Percentiles rank a stretch among this genome's conserved stretches.
These are phyloP conservation scores for Aplodontia rufa DNA, from an alignment of 2,113 vertebrate genomes.

Conservation along the genomic window DNA sequence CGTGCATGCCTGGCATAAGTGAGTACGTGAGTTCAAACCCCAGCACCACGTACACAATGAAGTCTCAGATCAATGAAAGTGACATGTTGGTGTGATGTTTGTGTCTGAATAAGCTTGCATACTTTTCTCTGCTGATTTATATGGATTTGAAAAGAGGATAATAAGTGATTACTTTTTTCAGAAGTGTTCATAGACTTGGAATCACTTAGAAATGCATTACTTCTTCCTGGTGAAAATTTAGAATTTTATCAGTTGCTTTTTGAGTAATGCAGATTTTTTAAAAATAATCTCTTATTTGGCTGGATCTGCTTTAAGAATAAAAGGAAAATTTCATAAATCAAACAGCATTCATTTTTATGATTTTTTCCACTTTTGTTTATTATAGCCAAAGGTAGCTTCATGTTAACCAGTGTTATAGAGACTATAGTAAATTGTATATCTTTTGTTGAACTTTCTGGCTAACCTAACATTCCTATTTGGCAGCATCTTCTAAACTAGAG, in stretches of 20 bases:
- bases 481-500: not conserved
- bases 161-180: not conserved
- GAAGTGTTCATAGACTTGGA: not conserved
- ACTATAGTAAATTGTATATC: not conserved
- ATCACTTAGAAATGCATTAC: not conserved
- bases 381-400: not conserved
- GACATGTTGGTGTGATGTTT: not conserved
- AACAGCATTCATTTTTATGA: not conserved
- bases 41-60: too few relatives aligned
- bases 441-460: conserved; percentile 28
- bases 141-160: not conserved
- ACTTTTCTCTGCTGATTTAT: not conserved
- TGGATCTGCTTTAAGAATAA: not conserved
- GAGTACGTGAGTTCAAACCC: too few relatives aligned
- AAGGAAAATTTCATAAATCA: not conserved
- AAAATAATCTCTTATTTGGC: not conserved
- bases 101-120: not conserved
- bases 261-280: conserved; percentile 22
- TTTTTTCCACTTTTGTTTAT: not conserved
- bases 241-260: conserved; percentile 26
- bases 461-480: not conserved
- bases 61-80: too few relatives aligned
- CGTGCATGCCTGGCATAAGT: too few relatives aligned
- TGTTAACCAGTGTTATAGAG: not conserved
- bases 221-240: conserved; percentile 1